Evolutionary conservation across 2,113 vertebrate genomes (phyloP).

Genomic region (Centropristis striata): DNA sequence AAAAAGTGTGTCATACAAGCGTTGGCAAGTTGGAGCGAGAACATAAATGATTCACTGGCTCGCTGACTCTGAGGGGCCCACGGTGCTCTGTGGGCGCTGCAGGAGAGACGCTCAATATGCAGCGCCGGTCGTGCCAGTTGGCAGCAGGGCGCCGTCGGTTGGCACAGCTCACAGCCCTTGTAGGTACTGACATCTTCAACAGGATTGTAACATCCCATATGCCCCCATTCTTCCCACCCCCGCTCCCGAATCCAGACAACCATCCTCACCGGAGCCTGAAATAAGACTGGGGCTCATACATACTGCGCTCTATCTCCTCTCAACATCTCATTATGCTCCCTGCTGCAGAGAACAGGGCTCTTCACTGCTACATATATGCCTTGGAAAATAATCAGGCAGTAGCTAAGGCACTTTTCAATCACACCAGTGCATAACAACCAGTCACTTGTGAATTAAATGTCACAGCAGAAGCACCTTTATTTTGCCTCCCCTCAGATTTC

Average conservation of each 20-base stretch:
- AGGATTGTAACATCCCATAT: constrained; percentile 62
- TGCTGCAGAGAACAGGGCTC: constrained; percentile 60
- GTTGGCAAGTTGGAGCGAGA: constrained; percentile 53
- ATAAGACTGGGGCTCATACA: constrained; percentile 62
- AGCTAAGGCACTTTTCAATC: constrained; percentile 59
- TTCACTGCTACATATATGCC: constrained; percentile 35
- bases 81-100: constrained; percentile 53
- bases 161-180: constrained; percentile 65
- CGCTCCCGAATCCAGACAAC: constrained; percentile 59
- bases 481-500: constrained; percentile 24
- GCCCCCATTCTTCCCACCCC: constrained; percentile 41
- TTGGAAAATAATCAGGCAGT: constrained; percentile 56
- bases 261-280: constrained; percentile 73
- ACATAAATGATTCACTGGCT: constrained; percentile 72
- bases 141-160: constrained; percentile 64
- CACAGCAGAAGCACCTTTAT: constrained; percentile 61
- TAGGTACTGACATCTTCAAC: constrained; percentile 78
- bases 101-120: constrained; percentile 62
- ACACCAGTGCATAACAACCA: constrained; percentile 46
- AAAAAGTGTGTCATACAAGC: constrained; percentile 60
- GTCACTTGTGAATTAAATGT: constrained; percentile 67
- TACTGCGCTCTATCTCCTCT: constrained; percentile 49
- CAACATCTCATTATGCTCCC: constrained; percentile 73
- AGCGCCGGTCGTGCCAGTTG: constrained; percentile 70
- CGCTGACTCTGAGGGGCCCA: constrained; percentile 54